These are phyloP conservation scores for Mesocricetus auratus DNA, from an alignment of 2,113 vertebrate species.

Conservation along the genomic window DNA sequence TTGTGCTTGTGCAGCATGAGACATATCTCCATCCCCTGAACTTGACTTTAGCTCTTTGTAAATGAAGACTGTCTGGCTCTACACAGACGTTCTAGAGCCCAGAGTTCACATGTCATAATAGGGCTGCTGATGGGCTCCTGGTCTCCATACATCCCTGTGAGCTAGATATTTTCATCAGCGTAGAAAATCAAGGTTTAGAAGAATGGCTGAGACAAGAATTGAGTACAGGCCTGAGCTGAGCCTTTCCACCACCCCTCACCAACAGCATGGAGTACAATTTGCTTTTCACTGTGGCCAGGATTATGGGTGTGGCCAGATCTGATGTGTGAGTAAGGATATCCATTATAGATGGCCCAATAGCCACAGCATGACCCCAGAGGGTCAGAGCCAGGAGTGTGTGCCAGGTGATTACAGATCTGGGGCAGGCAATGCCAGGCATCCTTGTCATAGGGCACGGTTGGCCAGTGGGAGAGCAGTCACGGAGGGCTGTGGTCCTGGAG, in stretches of 20 bases:
- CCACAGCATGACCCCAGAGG: not conserved
- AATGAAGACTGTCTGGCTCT: not conserved
- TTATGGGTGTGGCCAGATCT: not conserved
- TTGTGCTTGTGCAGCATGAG: not conserved
- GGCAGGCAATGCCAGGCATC: not conserved
- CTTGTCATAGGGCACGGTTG: not conserved
- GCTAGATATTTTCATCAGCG: not conserved
- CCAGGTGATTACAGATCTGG: not conserved
- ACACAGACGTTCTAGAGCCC: too few species aligned
- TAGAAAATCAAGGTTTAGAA: not conserved
- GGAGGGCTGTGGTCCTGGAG: not conserved
- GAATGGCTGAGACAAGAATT: not conserved
- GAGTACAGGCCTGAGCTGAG: not conserved
- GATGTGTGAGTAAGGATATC: not conserved
- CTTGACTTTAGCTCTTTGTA: not conserved
- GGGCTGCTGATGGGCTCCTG: not conserved
- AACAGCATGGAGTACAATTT: not conserved
- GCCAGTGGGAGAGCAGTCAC: not conserved
- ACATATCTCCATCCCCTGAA: not conserved
- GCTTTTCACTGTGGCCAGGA: not conserved
- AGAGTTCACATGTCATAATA: not conserved
- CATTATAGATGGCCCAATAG: not conserved
- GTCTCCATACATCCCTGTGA: not conserved
- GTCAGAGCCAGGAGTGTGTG: not conserved
- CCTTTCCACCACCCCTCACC: fast-evolving